These are phyloP conservation scores for Oenanthe oenanthe DNA, from an alignment of 2,113 vertebrate species.

Conservation along the genomic window DNA sequence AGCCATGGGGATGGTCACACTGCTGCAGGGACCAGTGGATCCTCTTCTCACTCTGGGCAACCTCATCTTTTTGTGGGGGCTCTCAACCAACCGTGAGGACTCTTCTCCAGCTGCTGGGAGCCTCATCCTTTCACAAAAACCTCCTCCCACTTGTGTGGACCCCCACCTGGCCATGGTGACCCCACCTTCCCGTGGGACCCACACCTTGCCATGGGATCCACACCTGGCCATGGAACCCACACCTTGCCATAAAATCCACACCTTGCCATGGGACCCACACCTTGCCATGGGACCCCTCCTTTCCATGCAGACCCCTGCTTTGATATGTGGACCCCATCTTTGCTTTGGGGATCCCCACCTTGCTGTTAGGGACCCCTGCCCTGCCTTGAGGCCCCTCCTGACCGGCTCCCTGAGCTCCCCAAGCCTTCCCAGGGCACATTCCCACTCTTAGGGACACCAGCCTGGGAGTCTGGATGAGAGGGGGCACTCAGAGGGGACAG, in stretches of 20 bases:
- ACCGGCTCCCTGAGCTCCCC: neutral
- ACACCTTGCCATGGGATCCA: neutral
- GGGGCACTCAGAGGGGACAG: accelerated
- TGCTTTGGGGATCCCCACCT: neutral
- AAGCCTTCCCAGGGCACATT: neutral
- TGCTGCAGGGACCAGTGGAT: neutral
- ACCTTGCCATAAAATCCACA: neutral
- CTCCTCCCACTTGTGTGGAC: no score
- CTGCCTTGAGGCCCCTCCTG: neutral
- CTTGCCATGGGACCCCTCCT: neutral
- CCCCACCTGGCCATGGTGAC: no score
- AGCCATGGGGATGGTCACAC: neutral
- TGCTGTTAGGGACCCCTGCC: neutral
- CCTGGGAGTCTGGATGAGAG: neutral
- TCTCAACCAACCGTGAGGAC: neutral
- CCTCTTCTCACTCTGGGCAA: no score
- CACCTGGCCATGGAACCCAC: accelerated
- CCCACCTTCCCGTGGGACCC: no score
- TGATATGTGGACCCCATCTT: accelerated
- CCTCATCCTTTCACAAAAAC: neutral
- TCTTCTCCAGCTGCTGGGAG: neutral
- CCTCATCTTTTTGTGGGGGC: neutral
- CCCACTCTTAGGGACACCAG: neutral
- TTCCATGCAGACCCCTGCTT: accelerated
- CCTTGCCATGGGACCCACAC: accelerated